Base-by-base conservation (phyloP, 2,113 vertebrate genomes). In the Heterotilapia buettikoferi region DNA sequence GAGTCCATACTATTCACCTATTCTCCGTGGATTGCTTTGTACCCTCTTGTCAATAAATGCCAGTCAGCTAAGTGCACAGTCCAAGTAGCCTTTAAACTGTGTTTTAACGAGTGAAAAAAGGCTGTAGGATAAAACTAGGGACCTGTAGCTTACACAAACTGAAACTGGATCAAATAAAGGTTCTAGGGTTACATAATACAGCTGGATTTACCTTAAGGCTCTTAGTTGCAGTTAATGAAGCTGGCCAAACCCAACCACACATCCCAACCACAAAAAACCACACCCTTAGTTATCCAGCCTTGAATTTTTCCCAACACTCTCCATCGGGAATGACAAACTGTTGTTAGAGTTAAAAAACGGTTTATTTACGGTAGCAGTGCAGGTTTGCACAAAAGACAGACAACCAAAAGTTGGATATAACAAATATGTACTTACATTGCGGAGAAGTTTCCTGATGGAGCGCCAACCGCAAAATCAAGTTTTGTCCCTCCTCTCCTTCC, bases 401-500 rank as follows among this genome's bases (percentile, higher is more conserved):
- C 3, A 26, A 47, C 14, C 36, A 59, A 82, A 54, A 86, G 12
- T 31, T 59, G 2, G 57, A 47, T 50, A 14, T 61, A 24, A 24
- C 9, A 82, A 29, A 54, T 3, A 29, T 9, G 5, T 43, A 66
- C 11, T 56, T 13, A 38, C 53, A 63, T 7, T 50, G 24, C 19
- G 5, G 26, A 68, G 6, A 11, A 63, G 26, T 26, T 33, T 9
- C 4, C 21, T 71, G 18, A 71, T 73, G 29, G 10, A 12, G 6
- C 7, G 36, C 33, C 36, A 40, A 19, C 19, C 40, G 19, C 26
- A 40, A 19, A 36, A 40, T 14, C 10, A 47, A 26, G 26, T n/a
- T 90, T 89, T 93, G 96, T 93, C 91, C 94, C 86, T 92, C 31
- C 3, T 82, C 26, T 1, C 45, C 9, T 85, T 11, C 88, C 83